Evolutionary conservation across 2,113 vertebrate species (phyloP).

Genomic region (Setophaga coronata): DNA sequence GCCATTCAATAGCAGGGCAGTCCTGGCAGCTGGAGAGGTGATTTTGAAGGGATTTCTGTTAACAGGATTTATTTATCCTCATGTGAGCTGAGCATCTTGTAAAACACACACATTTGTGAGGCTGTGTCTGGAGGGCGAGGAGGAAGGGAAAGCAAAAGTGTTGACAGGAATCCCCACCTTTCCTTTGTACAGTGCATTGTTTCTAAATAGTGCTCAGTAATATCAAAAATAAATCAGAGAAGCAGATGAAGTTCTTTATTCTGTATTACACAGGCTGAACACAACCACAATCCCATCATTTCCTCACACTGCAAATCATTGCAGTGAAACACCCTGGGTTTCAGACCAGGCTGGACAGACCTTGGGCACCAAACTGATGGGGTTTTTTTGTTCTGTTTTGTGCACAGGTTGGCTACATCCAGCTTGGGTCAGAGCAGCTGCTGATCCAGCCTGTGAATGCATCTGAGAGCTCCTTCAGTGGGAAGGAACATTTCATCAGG

Average conservation of each 20-base stretch:
- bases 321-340: background rate
- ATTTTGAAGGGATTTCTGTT: background rate
- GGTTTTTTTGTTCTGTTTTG: background rate
- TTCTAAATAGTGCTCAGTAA: background rate
- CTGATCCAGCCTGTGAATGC: slow-evolving; percentile 84
- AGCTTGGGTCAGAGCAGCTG: slow-evolving; percentile 83
- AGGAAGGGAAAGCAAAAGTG: background rate
- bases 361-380: background rate
- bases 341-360: background rate
- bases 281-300: background rate
- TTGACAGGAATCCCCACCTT: background rate
- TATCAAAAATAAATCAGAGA: background rate
- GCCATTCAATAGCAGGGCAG: background rate
- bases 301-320: background rate
- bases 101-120: accelerated
- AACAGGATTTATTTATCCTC: background rate
- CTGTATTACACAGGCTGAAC: background rate
- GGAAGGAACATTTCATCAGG: slow-evolving; percentile 82
- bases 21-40: background rate
- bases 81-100: background rate
- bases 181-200: background rate
- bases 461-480: slow-evolving; percentile 75
- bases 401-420: slow-evolving; percentile 88
- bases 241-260: background rate
- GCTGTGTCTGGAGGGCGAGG: background rate